phyloP scores from a whole-genome alignment of 2,888 invertebrate genomes.

The Drosophila nr. fundita region DNA sequence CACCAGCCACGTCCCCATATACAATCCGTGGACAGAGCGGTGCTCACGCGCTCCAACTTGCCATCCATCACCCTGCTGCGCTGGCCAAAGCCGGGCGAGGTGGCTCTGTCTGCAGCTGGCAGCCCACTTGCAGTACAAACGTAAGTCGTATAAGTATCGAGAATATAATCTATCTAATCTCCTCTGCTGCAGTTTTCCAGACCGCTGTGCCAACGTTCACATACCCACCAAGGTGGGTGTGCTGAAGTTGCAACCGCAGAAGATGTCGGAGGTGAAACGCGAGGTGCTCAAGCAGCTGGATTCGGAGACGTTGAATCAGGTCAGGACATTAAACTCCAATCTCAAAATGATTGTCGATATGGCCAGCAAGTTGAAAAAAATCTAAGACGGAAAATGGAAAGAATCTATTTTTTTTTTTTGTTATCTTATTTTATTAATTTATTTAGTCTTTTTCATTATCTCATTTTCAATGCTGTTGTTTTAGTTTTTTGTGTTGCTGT shows the following conservation, averaged over 20 bases:
- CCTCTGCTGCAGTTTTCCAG: conserved; percentile 63
- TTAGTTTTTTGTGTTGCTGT: conserved; percentile 39
- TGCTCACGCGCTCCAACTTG: not conserved
- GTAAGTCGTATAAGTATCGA: conserved; percentile 65
- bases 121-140: conserved; percentile 82
- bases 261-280: conserved; percentile 67
- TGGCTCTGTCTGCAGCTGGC: conserved; percentile 83
- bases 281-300: conserved; percentile 79
- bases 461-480: conserved; percentile 65
- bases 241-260: conserved; percentile 80
- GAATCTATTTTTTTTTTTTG: not conserved
- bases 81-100: conserved; percentile 84
- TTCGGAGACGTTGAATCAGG: conserved; percentile 76
- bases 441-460: conserved; percentile 77
- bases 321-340: conserved; percentile 60
- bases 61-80: conserved; percentile 82
- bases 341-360: not conserved
- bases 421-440: conserved; percentile 70
- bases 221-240: conserved; percentile 83
- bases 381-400: not conserved
- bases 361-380: not conserved
- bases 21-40: conserved; percentile 14
- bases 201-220: conserved; percentile 78
- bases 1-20: not conserved
- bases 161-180: not conserved